phyloP scores from a whole-genome alignment of 2,797 vertebrate species.

The Chaunax sp. region DNA sequence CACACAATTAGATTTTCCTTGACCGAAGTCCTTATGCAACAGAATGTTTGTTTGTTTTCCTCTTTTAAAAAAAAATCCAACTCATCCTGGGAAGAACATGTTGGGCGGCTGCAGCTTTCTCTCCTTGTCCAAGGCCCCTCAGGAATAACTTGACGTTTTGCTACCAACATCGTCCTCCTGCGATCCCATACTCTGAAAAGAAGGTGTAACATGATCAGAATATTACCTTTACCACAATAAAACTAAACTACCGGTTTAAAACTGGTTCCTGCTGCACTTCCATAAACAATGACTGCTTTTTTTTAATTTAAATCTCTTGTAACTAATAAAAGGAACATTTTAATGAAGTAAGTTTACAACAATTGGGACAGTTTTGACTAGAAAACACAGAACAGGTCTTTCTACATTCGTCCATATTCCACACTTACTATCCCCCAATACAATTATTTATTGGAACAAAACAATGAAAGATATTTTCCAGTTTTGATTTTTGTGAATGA shows the following conservation, averaged over 20 bases:
- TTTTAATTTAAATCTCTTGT: too few relatives aligned
- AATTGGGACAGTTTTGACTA: too few relatives aligned
- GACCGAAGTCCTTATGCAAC: slow-evolving; percentile 84
- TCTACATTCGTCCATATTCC: too few relatives aligned
- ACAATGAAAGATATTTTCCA: too few relatives aligned
- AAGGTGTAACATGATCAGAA: background rate
- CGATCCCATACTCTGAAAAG: slow-evolving; percentile 95
- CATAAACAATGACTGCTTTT: too few relatives aligned
- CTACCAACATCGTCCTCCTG: slow-evolving; percentile 99
- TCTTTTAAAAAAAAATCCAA: slow-evolving; percentile 76
- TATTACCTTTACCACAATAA: background rate
- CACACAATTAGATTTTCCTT: slow-evolving; percentile 88
- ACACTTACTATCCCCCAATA: too few relatives aligned
- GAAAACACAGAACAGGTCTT: too few relatives aligned
- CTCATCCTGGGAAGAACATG: slow-evolving; percentile 78
- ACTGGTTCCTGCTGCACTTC: too few relatives aligned
- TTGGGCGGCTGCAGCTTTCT: slow-evolving; percentile 70
- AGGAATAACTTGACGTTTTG: slow-evolving; percentile 99
- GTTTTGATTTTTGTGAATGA: too few relatives aligned
- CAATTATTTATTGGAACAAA: too few relatives aligned
- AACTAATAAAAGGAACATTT: too few relatives aligned
- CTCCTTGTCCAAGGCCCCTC: slow-evolving; percentile 80
- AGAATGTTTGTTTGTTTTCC: slow-evolving; percentile 79
- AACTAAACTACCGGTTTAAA: background rate
- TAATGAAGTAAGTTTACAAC: too few relatives aligned